Base-by-base conservation (phyloP, 2,888 invertebrate genomes). In the Cotesia congregata region DNA sequence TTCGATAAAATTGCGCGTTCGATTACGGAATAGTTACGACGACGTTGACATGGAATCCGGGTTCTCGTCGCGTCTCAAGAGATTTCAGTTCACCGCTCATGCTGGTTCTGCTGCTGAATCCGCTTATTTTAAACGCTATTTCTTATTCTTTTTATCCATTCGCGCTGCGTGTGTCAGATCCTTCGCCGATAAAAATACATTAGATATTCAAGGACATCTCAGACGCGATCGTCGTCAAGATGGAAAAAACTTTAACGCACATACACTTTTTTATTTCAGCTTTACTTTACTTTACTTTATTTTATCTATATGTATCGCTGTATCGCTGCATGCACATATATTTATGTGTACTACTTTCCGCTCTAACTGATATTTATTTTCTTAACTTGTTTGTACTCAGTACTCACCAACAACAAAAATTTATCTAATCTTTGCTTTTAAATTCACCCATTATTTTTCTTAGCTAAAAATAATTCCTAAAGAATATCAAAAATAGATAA, bases 121-220 rank as follows among this genome's bases (percentile, higher is more conserved):
- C 50, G 62, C 39, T 60, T 72, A 61, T 64, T 68, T 68, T 64
- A 64, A 61, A 62, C 64, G 5, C 20, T 30, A 30, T 74, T 20
- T 68, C 41, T 73, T 65, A 40, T 74, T 60, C 3, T 6, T 17
- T 77, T 60, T 73, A 17, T 69, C 40, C 69, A n/a, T 65, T 65
- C 59, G 67, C 70, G 61, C 77, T 71, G 74, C 71, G 74, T 71
- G 74, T 77, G 74, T 77, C 71, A 70, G 78, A 80, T 80, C 74
- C 72, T 77, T 78, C 67, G 70, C 75, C 79, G 77, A 80, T 74
- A 80, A 69, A 74, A 71, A 30, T 77, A 40, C 76, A 78, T 81
- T 82, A 76, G 78, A 74, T 72, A 80, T 83, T 82, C 84, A 84
- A 84, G 83, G 83, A 83, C 50, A 50, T 50, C 50, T 50, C 82